These are phyloP conservation scores for Oreamnos americanus DNA, from an alignment of 2,113 vertebrate genomes.

Conservation along the genomic window DNA sequence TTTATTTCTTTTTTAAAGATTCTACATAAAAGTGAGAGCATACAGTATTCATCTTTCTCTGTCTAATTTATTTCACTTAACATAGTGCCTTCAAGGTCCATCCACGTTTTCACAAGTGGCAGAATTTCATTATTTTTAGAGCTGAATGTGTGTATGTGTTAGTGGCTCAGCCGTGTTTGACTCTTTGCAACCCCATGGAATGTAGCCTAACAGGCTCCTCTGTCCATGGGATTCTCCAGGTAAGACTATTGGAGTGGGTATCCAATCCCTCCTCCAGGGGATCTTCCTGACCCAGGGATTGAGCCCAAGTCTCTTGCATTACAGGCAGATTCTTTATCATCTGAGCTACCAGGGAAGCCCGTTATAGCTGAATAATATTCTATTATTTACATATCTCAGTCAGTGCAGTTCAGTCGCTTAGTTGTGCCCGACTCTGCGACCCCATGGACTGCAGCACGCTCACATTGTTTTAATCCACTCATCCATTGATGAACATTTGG, in stretches of 20 bases:
- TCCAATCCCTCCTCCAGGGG: not conserved
- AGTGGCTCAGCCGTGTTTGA: not conserved
- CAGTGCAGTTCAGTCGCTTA: not conserved
- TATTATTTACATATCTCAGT: not conserved
- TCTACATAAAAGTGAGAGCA: not conserved
- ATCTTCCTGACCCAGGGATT: not conserved
- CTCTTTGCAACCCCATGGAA: not conserved
- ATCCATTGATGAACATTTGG: not conserved
- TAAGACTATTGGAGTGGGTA: not conserved
- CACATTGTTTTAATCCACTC: not conserved
- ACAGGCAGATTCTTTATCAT: not conserved
- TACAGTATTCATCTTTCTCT: not conserved
- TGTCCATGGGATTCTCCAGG: not conserved
- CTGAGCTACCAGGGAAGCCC: not conserved
- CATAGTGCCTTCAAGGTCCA: not conserved
- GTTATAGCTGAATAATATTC: not conserved
- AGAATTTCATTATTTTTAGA: not conserved
- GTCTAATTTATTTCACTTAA: not conserved
- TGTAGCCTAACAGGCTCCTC: not conserved
- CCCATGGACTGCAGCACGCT: not conserved
- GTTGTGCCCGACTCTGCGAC: not conserved
- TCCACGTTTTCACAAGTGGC: not conserved
- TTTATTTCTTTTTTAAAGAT: not conserved
- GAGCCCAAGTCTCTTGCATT: not conserved
- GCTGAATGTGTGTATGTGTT: not conserved